phyloP scores from a whole-genome alignment of 2,113 vertebrate species.

The Bubo blakistoni region DNA sequence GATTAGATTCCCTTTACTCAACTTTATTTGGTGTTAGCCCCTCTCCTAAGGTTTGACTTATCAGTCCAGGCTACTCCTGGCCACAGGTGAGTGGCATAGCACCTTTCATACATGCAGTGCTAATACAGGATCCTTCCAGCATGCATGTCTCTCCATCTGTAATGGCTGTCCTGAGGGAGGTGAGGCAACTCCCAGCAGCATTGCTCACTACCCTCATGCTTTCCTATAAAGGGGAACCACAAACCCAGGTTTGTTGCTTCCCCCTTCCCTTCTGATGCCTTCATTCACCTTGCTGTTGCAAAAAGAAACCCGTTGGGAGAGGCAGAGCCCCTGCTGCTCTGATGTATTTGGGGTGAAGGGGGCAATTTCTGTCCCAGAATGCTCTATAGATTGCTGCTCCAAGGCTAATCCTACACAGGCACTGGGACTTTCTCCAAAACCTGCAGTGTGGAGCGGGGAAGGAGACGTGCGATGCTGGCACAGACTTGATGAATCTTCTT shows the following conservation, averaged over 20 bases:
- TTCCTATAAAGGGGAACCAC: neutral
- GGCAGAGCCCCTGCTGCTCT: neutral
- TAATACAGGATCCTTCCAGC: neutral
- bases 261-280: rapidly evolving
- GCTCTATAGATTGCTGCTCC: neutral
- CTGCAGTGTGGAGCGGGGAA: neutral
- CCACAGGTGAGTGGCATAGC: neutral
- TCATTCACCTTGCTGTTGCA: neutral
- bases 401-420: neutral
- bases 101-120: rapidly evolving
- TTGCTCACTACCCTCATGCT: neutral
- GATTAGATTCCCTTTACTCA: neutral
- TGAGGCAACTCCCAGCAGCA: neutral
- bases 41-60: neutral
- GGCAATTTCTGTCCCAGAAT: neutral
- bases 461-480: rapidly evolving
- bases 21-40: neutral
- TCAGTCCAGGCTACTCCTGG: neutral
- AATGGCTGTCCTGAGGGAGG: neutral
- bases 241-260: neutral
- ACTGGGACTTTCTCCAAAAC: neutral
- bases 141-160: neutral
- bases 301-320: neutral
- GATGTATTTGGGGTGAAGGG: neutral
- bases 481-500: neutral